Evolutionary conservation across 1,140 invertebrate genomes (phyloP).

Genomic region (Aphis craccivora): DNA sequence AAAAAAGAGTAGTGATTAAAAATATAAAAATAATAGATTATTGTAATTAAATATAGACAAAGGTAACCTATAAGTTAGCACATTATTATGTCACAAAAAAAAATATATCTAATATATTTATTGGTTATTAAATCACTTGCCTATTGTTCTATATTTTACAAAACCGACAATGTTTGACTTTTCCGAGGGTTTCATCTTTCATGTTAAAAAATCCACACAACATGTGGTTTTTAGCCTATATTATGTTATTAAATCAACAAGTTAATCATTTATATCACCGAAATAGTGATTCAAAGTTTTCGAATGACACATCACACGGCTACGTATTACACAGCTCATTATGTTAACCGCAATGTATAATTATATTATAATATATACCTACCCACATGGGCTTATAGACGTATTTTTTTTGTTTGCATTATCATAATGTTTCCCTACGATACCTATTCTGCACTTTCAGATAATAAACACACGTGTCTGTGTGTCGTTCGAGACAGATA

Average conservation of each 20-base stretch:
- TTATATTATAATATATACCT: background rate
- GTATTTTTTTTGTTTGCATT: background rate
- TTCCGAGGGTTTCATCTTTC: background rate
- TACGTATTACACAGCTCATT: background rate
- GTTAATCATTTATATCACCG: background rate
- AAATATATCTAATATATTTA: background rate
- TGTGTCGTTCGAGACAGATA: constrained; percentile 22
- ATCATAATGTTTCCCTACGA: background rate
- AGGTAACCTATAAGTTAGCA: no score
- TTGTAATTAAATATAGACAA: background rate
- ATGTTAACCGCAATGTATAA: background rate
- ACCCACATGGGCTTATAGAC: constrained; percentile 1
- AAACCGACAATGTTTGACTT: background rate
- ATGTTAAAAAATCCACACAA: background rate
- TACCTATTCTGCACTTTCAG: background rate
- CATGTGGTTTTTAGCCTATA: background rate
- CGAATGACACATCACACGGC: background rate
- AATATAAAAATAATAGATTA: background rate
- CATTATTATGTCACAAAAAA: background rate
- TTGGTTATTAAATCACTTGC: background rate
- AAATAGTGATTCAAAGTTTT: background rate
- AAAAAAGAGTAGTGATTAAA: background rate
- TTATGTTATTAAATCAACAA: background rate
- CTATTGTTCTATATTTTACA: background rate
- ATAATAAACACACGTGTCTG: background rate